phyloP scores from a whole-genome alignment of 2,113 vertebrate genomes.

The Acrocephalus kingi region DNA sequence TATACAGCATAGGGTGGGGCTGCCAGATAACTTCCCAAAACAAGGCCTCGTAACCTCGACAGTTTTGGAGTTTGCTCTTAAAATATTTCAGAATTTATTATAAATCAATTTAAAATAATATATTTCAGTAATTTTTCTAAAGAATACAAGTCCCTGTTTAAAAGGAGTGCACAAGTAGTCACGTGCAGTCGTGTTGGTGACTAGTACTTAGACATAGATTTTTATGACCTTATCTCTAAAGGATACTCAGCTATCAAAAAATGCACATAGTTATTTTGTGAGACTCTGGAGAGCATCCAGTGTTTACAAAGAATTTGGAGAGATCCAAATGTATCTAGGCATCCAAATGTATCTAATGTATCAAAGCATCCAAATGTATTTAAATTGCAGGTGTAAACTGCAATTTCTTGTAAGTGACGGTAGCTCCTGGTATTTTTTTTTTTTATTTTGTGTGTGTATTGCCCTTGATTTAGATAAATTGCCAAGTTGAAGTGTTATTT shows the following conservation, averaged over 20 bases:
- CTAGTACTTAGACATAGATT: background rate
- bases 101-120: background rate
- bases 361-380: background rate
- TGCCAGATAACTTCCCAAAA: background rate
- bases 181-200: background rate
- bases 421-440: background rate
- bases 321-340: background rate
- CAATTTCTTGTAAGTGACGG: background rate
- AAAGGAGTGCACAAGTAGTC: background rate
- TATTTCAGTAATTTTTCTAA: background rate
- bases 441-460: background rate
- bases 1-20: background rate
- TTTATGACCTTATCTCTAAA: background rate
- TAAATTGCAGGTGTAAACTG: background rate
- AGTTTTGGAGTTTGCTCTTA: background rate
- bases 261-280: fast-evolving
- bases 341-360: background rate
- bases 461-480: background rate
- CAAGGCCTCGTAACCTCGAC: background rate
- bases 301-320: background rate
- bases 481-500: background rate
- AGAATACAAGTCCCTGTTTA: background rate
- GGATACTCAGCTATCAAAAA: background rate
- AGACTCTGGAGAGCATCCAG: background rate
- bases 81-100: background rate